Evolutionary conservation across 2,113 vertebrate species (phyloP).

Genomic region (Bucco capensis): DNA sequence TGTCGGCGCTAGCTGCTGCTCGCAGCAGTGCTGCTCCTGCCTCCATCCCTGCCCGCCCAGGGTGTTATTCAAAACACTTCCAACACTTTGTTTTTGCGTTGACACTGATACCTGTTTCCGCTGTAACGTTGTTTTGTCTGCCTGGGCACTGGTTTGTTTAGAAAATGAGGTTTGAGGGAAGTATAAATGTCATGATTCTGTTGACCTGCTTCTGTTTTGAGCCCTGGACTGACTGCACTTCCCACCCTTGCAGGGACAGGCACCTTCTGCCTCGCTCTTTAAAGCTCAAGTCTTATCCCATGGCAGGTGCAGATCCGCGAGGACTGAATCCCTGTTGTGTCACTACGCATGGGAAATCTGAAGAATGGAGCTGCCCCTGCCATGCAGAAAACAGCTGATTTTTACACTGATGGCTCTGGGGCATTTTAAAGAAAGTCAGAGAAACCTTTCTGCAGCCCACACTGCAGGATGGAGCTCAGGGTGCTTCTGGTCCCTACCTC

Average conservation of each 20-base stretch:
- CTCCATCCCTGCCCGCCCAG: not conserved
- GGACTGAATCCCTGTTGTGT: no score
- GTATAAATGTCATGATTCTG: not conserved
- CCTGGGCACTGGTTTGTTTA: not conserved
- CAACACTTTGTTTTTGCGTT: no score
- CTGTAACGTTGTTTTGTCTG: not conserved
- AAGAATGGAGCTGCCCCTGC: not conserved
- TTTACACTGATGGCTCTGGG: not conserved
- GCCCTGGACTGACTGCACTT: not conserved
- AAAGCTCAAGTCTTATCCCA: not conserved
- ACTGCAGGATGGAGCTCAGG: not conserved
- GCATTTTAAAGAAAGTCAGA: not conserved
- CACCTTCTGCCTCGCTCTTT: not conserved
- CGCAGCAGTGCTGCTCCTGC: not conserved
- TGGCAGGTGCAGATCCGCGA: fast-evolving
- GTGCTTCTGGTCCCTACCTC: not conserved
- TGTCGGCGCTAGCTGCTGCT: not conserved
- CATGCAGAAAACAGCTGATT: not conserved
- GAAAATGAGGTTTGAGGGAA: not conserved
- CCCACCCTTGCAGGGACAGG: no score
- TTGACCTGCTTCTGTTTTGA: fast-evolving
- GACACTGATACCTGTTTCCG: fast-evolving
- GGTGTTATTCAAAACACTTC: fast-evolving
- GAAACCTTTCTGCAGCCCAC: not conserved
- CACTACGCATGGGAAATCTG: not conserved